A percentile compares a stretch with the other conserved stretches of the same genome.
Evolutionary conservation across 2,113 vertebrate genomes (phyloP).

Genomic region (Mugil cephalus): DNA sequence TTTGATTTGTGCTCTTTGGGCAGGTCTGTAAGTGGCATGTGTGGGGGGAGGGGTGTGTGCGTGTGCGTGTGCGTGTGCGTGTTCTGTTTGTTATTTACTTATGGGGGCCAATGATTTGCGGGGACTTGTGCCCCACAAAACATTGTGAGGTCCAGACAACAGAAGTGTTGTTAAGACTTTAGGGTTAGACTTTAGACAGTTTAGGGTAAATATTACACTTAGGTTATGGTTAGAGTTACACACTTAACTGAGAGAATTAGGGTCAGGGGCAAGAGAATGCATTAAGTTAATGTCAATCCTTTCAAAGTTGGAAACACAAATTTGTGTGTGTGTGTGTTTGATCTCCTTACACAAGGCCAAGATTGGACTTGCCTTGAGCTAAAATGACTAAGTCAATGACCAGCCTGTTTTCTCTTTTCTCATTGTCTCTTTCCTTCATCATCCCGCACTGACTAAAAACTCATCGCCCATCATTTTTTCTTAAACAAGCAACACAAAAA

Average conservation of each 20-base stretch:
- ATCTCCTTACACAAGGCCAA: constrained; percentile 5
- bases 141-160: too few relatives aligned
- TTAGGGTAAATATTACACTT: too few relatives aligned
- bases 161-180: too few relatives aligned
- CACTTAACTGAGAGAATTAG: too few relatives aligned
- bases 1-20: constrained; percentile 9
- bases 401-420: constrained; percentile 19
- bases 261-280: too few relatives aligned
- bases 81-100: too few relatives aligned
- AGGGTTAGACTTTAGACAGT: too few relatives aligned
- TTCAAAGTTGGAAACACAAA: too few relatives aligned
- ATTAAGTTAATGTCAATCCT: too few relatives aligned
- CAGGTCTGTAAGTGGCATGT: not conserved
- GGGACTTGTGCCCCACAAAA: too few relatives aligned
- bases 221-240: too few relatives aligned
- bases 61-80: not conserved
- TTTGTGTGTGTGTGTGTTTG: constrained; percentile 7
- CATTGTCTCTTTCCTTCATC: not conserved
- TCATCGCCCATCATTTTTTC: not conserved
- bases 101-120: too few relatives aligned
- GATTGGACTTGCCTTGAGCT: constrained; percentile 28
- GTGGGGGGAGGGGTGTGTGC: constrained; percentile 5
- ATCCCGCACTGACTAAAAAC: not conserved
- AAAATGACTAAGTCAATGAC: constrained; percentile 28
- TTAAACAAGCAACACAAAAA: constrained; percentile 1